These are phyloP conservation scores for Acromyrmex echinatior DNA, from an alignment of 1,140 invertebrate species.

Conservation along the genomic window DNA sequence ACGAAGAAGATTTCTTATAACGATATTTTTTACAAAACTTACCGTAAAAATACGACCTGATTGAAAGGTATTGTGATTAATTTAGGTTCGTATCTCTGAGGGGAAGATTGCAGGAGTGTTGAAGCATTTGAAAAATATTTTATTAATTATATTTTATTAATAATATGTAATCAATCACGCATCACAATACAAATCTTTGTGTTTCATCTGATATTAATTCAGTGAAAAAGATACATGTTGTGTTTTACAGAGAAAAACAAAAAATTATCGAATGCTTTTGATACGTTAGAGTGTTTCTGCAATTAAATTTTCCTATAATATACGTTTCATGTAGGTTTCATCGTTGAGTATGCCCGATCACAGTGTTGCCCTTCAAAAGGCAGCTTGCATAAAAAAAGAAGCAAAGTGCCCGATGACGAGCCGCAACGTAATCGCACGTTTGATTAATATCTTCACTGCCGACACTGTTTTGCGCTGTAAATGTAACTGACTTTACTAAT, in stretches of 20 bases:
- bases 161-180: neutral
- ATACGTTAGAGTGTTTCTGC: neutral
- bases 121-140: constrained; percentile 1
- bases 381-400: constrained; percentile 80
- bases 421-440: constrained; percentile 76
- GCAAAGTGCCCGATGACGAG: constrained; percentile 84
- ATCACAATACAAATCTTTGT: constrained; percentile 2
- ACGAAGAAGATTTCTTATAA: constrained; percentile 29
- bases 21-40: constrained; percentile 15
- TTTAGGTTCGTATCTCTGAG: neutral
- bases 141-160: constrained; percentile 25
- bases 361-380: constrained; percentile 82
- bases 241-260: neutral
- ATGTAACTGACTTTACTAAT: neutral
- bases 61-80: neutral
- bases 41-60: constrained; percentile 7
- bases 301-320: neutral
- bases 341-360: constrained; percentile 65
- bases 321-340: constrained; percentile 21
- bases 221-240: neutral
- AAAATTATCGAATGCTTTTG: neutral
- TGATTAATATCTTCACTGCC: neutral
- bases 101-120: neutral
- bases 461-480: neutral
- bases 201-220: constrained; percentile 12